phyloP scores from a whole-genome alignment of 1,140 invertebrate species.

The Diabrotica virgifera region DNA sequence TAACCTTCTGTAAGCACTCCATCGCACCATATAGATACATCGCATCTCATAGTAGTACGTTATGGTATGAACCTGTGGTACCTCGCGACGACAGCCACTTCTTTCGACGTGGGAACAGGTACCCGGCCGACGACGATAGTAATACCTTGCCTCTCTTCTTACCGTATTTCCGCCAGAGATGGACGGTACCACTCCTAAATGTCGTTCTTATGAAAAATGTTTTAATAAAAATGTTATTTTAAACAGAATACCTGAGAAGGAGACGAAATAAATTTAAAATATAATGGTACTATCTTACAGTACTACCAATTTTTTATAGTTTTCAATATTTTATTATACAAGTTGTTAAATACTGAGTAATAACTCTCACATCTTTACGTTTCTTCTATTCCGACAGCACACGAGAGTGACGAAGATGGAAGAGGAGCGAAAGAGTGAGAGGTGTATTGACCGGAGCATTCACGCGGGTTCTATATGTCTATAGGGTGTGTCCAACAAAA shows the following conservation, averaged over 20 bases:
- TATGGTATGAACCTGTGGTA: background rate
- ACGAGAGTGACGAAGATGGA: conserved; percentile 13
- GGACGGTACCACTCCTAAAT: background rate
- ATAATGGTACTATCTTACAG: no score
- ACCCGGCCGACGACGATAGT: background rate
- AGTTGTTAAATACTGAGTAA: no score
- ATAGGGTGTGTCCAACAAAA: conserved; percentile 13
- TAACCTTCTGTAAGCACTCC: no score
- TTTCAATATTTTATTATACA: no score
- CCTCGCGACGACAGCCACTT: background rate
- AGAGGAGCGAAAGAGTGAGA: background rate
- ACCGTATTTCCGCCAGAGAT: background rate
- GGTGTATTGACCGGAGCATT: conserved; percentile 11
- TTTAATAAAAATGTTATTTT: no score
- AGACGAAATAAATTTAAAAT: no score
- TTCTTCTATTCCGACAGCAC: conserved; percentile 17
- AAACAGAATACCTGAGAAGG: no score
- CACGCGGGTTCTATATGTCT: conserved; percentile 10
- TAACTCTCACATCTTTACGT: conserved; percentile 10
- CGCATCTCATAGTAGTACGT: background rate
- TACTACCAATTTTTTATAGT: no score
- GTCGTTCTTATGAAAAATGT: background rate
- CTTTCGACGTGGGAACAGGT: background rate
- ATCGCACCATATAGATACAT: no score
- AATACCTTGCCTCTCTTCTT: background rate